phyloP scores from a whole-genome alignment of 2,797 vertebrate species.

The Epinephelus awoara region DNA sequence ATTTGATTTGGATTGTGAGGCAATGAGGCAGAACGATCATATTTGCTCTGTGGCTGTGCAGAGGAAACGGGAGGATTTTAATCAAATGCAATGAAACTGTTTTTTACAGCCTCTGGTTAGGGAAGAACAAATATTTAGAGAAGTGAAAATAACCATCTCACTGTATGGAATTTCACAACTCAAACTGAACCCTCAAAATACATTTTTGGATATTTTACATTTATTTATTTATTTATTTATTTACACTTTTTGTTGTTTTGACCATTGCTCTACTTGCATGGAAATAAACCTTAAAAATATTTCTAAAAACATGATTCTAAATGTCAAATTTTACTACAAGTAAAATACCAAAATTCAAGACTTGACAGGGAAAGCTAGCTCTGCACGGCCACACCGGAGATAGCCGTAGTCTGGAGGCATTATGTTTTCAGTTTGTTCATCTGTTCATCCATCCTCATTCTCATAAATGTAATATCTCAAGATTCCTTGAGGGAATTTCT shows the following conservation, averaged over 20 bases:
- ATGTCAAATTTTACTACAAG: not conserved
- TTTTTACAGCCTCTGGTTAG: conserved; percentile 53
- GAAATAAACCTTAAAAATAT: no score
- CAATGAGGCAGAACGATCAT: conserved; percentile 57
- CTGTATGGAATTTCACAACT: conserved; percentile 25
- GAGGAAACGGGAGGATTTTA: conserved; percentile 47
- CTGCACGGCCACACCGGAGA: not conserved
- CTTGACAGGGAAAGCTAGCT: not conserved
- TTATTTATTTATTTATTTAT: not conserved
- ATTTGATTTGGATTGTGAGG: conserved; percentile 62
- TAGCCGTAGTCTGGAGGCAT: no score
- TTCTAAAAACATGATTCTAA: no score
- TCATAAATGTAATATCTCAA: no score
- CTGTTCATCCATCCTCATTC: no score
- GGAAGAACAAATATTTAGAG: conserved; percentile 49
- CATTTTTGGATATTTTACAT: not conserved
- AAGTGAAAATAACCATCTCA: not conserved
- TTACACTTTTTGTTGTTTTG: not conserved
- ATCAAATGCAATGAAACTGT: conserved; percentile 62
- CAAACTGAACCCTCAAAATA: not conserved
- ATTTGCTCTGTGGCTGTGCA: conserved; percentile 57
- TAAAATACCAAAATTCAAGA: not conserved
- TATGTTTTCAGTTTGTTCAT: no score
- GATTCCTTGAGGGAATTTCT: no score
- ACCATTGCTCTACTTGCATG: not conserved